Base-by-base conservation (phyloP, 1,140 invertebrate genomes). In the Dreissena rostriformis region DNA sequence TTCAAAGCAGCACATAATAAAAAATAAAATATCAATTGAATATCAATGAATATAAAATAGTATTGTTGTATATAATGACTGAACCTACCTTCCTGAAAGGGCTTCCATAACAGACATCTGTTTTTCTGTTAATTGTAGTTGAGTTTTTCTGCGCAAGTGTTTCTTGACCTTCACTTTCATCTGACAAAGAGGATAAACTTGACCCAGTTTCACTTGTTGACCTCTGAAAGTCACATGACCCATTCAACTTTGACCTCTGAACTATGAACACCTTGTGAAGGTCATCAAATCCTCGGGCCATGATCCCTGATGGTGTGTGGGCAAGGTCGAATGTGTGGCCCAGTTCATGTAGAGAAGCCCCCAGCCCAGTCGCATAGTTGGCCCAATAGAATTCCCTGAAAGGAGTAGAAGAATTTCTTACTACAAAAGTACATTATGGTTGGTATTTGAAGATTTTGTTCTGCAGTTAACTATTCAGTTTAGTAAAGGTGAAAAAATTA, bases 311-410 rank as follows among this genome's bases (percentile, higher is more conserved):
- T 86, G 95, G 95, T 0, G 97, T 97, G 92, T 99, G 98, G 0
- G 97, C 98, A 53, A 99, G 95, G 94, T 99, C 97, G 93, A 99
- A 98, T 0, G 97, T 98, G 92, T 99, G 98, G 17, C 97, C 97
- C 65, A 99, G 93, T 94, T 99, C 98, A 94, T 99, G 98, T 49
- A 98, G 96, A 11, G 97, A 96, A n/a, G 98, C 97, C 7, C 98
- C 98, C 51, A 99, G 93, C 22, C 97, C 97, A 15, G 98, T 98
- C 6, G 97, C 96, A 94, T 97, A 97, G 90, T 97, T 98, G 29
- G 97, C 97, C 75, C 97, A 97, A 77, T 93, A 91, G 75, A 89
- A 92, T 76, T 91, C 90, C 68, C 93, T 93, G 84, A 14, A 86
- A 83, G 66, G 72, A 53, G 39, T 39, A 39, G 39, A 39, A 39